Percentiles rank a stretch among this genome's conserved stretches.
Evolutionary conservation across 2,888 invertebrate genomes (phyloP).

Genomic region (Neuroscelio doddi): DNA sequence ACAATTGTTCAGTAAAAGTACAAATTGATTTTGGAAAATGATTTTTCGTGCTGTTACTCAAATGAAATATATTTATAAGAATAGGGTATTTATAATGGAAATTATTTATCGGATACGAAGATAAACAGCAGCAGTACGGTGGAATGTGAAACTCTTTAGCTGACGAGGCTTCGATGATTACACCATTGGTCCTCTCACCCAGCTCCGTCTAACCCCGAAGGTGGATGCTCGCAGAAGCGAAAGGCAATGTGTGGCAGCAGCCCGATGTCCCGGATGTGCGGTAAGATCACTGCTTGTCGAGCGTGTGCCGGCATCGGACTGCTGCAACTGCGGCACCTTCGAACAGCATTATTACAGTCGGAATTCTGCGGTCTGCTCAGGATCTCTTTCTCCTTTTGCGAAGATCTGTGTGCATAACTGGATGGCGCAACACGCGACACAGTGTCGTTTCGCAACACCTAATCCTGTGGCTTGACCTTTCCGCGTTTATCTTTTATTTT

Average conservation of each 20-base stretch:
- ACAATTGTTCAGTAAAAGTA: too few species aligned
- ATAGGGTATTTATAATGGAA: too few species aligned
- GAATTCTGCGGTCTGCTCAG: conserved; percentile 57
- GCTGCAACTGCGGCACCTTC: conserved; percentile 46
- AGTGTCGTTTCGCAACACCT: conserved; percentile 41
- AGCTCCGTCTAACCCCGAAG: conserved; percentile 36
- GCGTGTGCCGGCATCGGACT: conserved; percentile 27
- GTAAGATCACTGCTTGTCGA: conserved; percentile 36
- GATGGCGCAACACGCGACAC: conserved; percentile 50
- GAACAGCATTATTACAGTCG: conserved; percentile 56
- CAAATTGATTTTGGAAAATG: too few species aligned
- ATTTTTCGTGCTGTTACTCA: too few species aligned
- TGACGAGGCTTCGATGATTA: conserved; percentile 36
- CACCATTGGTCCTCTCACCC: conserved; percentile 52
- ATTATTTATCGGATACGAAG: too few species aligned
- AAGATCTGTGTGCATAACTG: conserved; percentile 19
- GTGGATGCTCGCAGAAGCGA: conserved; percentile 43
- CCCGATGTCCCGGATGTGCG: conserved; percentile 56
- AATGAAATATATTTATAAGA: too few species aligned
- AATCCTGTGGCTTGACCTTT: conserved; percentile 47
- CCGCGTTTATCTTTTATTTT: conserved; percentile 44
- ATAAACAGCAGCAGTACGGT: conserved; percentile 2
- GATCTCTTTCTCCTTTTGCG: conserved; percentile 45
- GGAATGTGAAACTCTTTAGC: conserved; percentile 6
- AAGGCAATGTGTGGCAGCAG: conserved; percentile 42